These are phyloP conservation scores for Arothron firmamentum DNA, from an alignment of 2,113 vertebrate genomes.

Conservation along the genomic window DNA sequence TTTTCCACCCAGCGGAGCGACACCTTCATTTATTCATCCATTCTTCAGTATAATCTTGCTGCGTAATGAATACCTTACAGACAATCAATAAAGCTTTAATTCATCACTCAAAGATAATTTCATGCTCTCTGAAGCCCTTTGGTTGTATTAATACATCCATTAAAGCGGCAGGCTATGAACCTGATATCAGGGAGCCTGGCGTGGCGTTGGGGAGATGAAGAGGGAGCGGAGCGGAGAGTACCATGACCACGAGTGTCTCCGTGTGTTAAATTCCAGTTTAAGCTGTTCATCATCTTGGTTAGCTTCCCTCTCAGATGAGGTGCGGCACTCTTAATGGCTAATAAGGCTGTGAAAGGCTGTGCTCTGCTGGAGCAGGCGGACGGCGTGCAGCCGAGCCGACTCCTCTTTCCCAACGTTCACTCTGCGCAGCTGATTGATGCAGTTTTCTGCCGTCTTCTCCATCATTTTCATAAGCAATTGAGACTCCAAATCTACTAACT, in stretches of 20 bases:
- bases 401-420: conserved; percentile 6
- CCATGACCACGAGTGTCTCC: conserved; percentile 54
- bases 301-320: conserved; percentile 53
- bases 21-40: conserved; percentile 35
- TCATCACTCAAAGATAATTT: conserved; percentile 72
- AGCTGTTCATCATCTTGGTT: conserved; percentile 70
- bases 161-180: conserved; percentile 62
- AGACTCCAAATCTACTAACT: too few species aligned
- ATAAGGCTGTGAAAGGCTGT: conserved; percentile 44
- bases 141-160: conserved; percentile 74
- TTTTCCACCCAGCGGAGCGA: conserved; percentile 8
- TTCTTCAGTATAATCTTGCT: conserved; percentile 29
- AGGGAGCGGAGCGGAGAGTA: conserved; percentile 43
- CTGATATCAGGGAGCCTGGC: conserved; percentile 56
- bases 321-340: conserved; percentile 58
- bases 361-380: conserved; percentile 26
- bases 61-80: conserved; percentile 56
- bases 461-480: too few species aligned
- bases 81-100: conserved; percentile 71
- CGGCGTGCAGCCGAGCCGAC: neutral
- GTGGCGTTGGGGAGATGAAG: conserved; percentile 43
- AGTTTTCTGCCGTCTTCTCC: too few species aligned
- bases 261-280: conserved; percentile 69
- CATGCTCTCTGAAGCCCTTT: conserved; percentile 71
- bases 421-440: neutral